These are phyloP conservation scores for Drosophila testacea DNA, from an alignment of 2,888 invertebrate genomes.

Conservation along the genomic window DNA sequence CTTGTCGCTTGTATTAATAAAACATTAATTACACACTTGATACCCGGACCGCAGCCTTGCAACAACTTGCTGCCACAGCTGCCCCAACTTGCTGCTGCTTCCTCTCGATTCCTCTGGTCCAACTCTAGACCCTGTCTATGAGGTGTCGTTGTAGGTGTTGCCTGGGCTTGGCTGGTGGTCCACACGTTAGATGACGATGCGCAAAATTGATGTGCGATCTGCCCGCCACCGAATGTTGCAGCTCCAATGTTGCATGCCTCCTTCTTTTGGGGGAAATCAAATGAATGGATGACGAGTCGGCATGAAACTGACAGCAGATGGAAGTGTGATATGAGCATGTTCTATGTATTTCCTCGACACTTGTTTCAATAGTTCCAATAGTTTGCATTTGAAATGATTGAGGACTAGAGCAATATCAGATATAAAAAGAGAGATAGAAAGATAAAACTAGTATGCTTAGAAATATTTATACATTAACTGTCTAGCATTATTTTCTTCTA, in stretches of 20 bases:
- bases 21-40: conserved; percentile 84
- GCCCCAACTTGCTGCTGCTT: conserved; percentile 8
- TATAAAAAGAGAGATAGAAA: too few relatives aligned
- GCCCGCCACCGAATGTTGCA: conserved; percentile 68
- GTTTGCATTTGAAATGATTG: not conserved
- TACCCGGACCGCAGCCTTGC: conserved; percentile 54
- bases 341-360: conserved; percentile 3
- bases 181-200: conserved; percentile 77
- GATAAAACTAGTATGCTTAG: too few relatives aligned
- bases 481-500: too few relatives aligned
- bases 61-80: conserved; percentile 22
- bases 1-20: conserved; percentile 85
- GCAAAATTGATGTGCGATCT: conserved; percentile 74
- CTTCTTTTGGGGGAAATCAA: not conserved
- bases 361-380: conserved; percentile 11
- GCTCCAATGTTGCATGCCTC: conserved; percentile 21
- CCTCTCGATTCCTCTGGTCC: not conserved
- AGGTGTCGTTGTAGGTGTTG: conserved; percentile 78
- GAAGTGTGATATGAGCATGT: conserved; percentile 26
- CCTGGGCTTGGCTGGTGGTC: conserved; percentile 73
- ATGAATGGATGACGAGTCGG: conserved; percentile 44
- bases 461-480: too few relatives aligned
- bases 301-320: conserved; percentile 51
- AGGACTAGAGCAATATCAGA: too few relatives aligned
- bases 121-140: conserved; percentile 52